These are phyloP conservation scores for Apotomis betuletana DNA, from an alignment of 2,888 invertebrate species.

Conservation along the genomic window DNA sequence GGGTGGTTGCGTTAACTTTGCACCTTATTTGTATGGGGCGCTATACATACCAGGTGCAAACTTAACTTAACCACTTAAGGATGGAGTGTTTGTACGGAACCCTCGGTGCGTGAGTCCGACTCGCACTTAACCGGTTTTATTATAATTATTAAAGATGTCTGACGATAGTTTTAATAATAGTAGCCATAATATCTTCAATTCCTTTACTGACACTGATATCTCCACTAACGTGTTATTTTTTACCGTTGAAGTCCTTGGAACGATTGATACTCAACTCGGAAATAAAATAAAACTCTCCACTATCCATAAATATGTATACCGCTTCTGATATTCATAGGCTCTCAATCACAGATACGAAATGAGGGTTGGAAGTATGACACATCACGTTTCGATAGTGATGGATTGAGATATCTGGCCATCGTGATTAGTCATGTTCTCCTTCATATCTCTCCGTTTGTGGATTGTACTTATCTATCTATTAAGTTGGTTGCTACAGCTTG, in stretches of 20 bases:
- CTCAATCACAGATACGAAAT: slow-evolving; percentile 43
- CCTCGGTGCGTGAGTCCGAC: no score
- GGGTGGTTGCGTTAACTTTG: no score
- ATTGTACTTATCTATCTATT: slow-evolving; percentile 33
- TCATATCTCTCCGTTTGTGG: slow-evolving; percentile 35
- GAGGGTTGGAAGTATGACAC: slow-evolving; percentile 44
- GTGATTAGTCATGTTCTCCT: slow-evolving; percentile 43
- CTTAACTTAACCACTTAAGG: no score
- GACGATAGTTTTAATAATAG: no score
- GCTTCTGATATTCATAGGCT: slow-evolving; percentile 40
- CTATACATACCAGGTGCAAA: no score
- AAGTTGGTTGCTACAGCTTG: slow-evolving; percentile 1
- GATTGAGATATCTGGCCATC: slow-evolving; percentile 44
- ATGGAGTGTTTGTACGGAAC: no score
- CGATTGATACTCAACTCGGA: slow-evolving; percentile 2
- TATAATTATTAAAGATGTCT: no score
- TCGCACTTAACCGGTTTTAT: no score
- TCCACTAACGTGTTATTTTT: not conserved
- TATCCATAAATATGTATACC: slow-evolving; percentile 34
- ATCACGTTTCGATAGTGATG: slow-evolving; percentile 43
- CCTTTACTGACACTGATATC: no score
- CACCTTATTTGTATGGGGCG: no score
- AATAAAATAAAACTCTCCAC: slow-evolving; percentile 24
- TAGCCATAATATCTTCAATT: no score
- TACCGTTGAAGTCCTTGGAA: not conserved